Percentiles rank a stretch among this genome's conserved stretches.
Conservation (phyloP, 2,797 vertebrate species). For the Bryconaethiops microstoma region DNA sequence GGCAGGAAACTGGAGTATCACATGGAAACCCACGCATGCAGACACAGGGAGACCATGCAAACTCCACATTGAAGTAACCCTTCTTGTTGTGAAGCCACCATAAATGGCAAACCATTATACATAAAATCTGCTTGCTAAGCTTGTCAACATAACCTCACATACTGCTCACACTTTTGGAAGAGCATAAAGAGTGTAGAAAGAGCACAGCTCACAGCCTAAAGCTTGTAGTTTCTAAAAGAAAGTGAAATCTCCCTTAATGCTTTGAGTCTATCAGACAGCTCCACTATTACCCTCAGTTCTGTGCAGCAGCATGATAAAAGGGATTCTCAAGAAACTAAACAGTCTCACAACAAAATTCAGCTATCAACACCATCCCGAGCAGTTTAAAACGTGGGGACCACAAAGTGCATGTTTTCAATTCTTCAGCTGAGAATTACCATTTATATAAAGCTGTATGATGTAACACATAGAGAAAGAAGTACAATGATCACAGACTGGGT, state of each 20-base stretch:
- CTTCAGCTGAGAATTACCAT: constrained; percentile 13
- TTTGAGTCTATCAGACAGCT: not conserved
- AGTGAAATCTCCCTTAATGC: not conserved
- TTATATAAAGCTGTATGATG: constrained; percentile 37
- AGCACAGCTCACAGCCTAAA: not conserved
- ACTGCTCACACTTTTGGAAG: not conserved
- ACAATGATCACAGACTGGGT: constrained; percentile 26
- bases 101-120: not conserved
- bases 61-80: too few species aligned
- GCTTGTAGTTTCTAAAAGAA: constrained; percentile 3
- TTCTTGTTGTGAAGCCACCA: too few species aligned
- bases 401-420: constrained; percentile 4
- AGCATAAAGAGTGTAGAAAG: not conserved
- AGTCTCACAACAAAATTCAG: constrained; percentile 9
- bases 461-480: constrained; percentile 22
- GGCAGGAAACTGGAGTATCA: too few species aligned
- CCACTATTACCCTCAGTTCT: not conserved
- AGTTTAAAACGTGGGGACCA: not conserved
- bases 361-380: not conserved
- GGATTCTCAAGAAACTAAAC: not conserved
- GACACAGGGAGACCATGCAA: too few species aligned
- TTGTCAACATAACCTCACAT: not conserved
- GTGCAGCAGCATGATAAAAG: constrained; percentile 2
- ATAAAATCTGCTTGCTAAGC: not conserved
- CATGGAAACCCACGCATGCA: too few species aligned